phyloP scores from a whole-genome alignment of 1,140 invertebrate species.

The Sinonovacula constricta region DNA sequence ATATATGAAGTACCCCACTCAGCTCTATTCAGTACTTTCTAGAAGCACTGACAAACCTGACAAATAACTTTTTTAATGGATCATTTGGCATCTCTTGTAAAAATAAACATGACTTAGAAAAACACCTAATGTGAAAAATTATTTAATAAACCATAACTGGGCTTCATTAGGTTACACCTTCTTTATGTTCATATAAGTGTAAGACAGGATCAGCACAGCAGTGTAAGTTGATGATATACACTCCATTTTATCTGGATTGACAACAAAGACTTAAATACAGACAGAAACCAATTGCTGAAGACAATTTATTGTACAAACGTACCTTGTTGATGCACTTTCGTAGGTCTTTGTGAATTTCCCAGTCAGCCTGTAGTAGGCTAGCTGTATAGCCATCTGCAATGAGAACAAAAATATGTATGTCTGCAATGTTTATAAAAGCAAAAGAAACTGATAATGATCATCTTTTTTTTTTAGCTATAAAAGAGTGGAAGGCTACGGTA shows the following conservation, averaged over 20 bases:
- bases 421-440: no score
- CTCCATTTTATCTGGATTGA: no score
- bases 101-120: not conserved
- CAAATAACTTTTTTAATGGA: not conserved
- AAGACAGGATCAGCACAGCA: no score
- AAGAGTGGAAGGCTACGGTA: no score
- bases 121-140: not conserved
- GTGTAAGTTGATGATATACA: no score
- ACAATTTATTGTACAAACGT: not conserved
- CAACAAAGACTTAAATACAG: not conserved
- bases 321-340: constrained; percentile 68
- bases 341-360: constrained; percentile 65
- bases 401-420: no score
- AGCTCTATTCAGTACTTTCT: not conserved
- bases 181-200: not conserved
- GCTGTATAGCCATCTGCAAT: no score
- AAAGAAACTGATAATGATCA: no score
- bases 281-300: not conserved
- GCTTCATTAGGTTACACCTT: not conserved
- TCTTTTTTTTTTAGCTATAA: no score
- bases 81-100: not conserved
- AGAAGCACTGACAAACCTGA: not conserved
- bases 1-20: not conserved
- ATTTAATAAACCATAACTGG: not conserved
- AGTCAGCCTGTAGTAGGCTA: constrained; percentile 62